Evolutionary conservation across 1,140 invertebrate species (phyloP), one percentile per base, ranked within the genome.

Genomic region (Argopecten irradians): DNA sequence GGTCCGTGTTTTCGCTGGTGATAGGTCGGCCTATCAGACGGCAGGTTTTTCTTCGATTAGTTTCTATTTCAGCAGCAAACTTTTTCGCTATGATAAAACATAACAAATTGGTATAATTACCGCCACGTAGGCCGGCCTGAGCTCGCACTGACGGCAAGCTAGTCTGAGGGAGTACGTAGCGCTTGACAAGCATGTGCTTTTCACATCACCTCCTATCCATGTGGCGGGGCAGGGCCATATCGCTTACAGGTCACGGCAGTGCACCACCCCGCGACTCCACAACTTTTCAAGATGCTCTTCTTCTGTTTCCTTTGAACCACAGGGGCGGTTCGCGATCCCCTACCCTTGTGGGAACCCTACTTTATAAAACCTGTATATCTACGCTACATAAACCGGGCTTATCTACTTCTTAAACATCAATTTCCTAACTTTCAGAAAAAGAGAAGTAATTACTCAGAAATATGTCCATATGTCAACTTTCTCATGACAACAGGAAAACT

Each of bases 31-130:
- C 55, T 71, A 71, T 71, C 55, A 71, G 55, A 71, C 55, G 28
- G 55, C 55, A 71, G 55, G n/a, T 71, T 71, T 71, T 71, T 71
- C 55, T 71, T 71, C 55, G 55, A 71, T 71, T 71, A 71, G 55
- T 71, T 71, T 71, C 55, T 71, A 71, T 71, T 71, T 71, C 55
- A 71, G 55, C 28, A 11, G 55, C 55, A 71, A 71, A 71, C 55
- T 71, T n/a, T 19, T 71, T 71, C 55, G 1, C 19, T 71, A n/a
- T 71, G 55, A 71, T 71, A 71, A 71, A 71, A 71, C 55, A 71
- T 71, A 71, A 71, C 55, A 71, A 71, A 71, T 71, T 71, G 55
- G 55, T 71, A 71, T 71, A 71, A 71, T 71, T 71, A 71, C 55
- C 55, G 55, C 55, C 55, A 71, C 55, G 55, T 71, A 71, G 55